Conservation (phyloP, 2,888 invertebrate species). For the Drosophila buzzatii region DNA sequence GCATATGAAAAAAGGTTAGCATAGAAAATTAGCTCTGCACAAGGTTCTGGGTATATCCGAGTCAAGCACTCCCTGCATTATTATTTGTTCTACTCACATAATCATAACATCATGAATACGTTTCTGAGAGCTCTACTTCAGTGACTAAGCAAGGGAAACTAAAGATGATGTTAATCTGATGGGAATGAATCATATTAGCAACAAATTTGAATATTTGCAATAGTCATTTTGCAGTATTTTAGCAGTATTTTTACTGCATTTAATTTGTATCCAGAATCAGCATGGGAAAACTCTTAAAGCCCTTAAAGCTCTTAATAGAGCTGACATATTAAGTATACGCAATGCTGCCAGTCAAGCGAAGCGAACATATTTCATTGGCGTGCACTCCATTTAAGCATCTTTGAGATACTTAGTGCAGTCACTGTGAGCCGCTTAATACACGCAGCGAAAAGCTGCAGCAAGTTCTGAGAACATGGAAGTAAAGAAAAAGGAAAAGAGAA, state of each 20-base stretch:
- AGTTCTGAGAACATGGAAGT: background rate
- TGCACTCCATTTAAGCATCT: constrained; percentile 37
- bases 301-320: background rate
- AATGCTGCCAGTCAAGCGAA: constrained; percentile 5
- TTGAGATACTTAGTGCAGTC: constrained; percentile 41
- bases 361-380: constrained; percentile 21
- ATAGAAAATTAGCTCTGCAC: background rate
- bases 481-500: background rate
- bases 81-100: background rate
- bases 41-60: background rate
- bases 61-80: background rate
- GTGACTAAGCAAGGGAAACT: background rate
- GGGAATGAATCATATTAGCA: too few relatives aligned
- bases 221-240: background rate
- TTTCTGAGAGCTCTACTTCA: background rate
- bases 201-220: too few relatives aligned
- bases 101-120: background rate
- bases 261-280: background rate
- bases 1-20: background rate
- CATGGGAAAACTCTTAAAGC: background rate
- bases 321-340: constrained; percentile 39
- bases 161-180: too few relatives aligned
- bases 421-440: constrained; percentile 40
- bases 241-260: background rate
- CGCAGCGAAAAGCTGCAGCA: constrained; percentile 14